Conservation (phyloP, 2,888 invertebrate species). For the Argyra leucocephala region DNA sequence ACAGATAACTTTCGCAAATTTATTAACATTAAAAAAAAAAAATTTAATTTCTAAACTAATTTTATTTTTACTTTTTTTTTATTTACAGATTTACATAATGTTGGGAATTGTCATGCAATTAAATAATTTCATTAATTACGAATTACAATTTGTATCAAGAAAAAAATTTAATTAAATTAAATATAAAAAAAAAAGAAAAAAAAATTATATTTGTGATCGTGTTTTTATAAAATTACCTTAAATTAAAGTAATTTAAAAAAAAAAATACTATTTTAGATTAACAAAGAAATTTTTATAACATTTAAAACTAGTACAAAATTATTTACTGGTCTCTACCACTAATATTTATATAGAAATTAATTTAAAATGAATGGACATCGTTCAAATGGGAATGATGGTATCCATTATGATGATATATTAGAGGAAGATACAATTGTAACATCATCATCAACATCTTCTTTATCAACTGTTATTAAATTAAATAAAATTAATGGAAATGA, state of each 20-base stretch:
- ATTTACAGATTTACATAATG: background rate
- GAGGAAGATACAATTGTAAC: constrained; percentile 18
- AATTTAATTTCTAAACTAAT: too few species aligned
- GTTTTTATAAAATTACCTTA: too few species aligned
- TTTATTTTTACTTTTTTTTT: background rate
- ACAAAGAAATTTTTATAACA: background rate
- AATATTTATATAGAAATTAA: too few species aligned
- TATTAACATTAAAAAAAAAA: too few species aligned
- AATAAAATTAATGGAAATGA: constrained; percentile 15
- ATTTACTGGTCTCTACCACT: background rate
- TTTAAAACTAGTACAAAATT: background rate
- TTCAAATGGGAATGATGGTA: constrained; percentile 20
- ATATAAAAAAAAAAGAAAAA: background rate
- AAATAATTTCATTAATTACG: background rate
- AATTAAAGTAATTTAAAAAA: background rate
- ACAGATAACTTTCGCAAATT: too few species aligned
- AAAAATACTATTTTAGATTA: background rate
- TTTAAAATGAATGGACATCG: constrained; percentile 23
- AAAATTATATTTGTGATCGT: background rate
- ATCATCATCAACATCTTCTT: background rate
- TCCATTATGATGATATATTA: constrained; percentile 21
- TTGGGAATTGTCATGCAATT: background rate
- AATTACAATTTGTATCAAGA: background rate
- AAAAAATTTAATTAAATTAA: background rate
- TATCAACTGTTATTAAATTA: constrained; percentile 15